Base-by-base conservation (phyloP, 2,888 invertebrate species). In the Gryllus longicercus region DNA sequence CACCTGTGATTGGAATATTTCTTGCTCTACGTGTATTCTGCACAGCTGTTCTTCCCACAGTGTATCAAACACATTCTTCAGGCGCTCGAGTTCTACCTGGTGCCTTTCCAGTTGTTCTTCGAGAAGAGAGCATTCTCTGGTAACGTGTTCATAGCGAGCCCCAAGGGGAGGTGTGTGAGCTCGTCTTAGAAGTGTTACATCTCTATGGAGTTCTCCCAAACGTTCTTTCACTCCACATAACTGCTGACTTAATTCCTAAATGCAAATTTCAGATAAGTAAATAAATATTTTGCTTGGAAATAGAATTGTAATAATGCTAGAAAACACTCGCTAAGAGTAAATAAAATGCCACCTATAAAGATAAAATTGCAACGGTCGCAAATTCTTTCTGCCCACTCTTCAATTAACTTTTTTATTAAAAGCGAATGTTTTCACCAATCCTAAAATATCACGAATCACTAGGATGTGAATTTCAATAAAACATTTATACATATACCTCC, bases 21-120 rank as follows among this genome's bases (percentile, higher is more conserved):
- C 92, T 85, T 93, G 93, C 85, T 94, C 93, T 11, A 92, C 89
- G 78, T 92, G 89, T 82, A 94, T 90, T 82, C 92, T 88, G 86
- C 93, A 92, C 50, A 93, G 86, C 84, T 93, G 92, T 84, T 93
- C 93, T 85, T 93, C 93, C 93, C 93, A 93, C 2, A 92, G 89
- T 77, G 91, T 87, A 82, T 92, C 91, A 83, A 92, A 92, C 10
- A 90, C 88, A 11, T 88, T 87, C 80, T 90, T 88, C 84, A 92
- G 88, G 77, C 91, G 87, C 81, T 92, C 92, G 82, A 92, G 85
- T 84, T 92, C 92, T 74, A 89, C 87, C 83, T 91, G 91, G 84
- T 91, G 91, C 82, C 90, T 87, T 82, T 91, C 91, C 76, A 92
- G 85, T 81, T 90, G 91, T 81, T 91, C 90, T 83, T 92, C 91